These are phyloP conservation scores for Hiodon alosoides DNA, from an alignment of 2,113 vertebrate genomes.

Conservation along the genomic window DNA sequence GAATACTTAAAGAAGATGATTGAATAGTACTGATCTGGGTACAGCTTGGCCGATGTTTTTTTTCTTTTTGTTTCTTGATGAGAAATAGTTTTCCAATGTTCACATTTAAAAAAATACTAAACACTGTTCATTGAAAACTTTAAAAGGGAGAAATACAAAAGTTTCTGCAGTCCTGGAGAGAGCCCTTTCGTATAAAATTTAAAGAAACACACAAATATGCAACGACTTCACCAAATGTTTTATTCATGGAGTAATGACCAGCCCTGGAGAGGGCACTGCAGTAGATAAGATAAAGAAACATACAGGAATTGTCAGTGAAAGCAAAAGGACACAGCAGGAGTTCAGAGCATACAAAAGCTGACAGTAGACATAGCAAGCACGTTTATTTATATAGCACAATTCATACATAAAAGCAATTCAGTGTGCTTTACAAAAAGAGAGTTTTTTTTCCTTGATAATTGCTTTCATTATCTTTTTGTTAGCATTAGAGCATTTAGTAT, in stretches of 20 bases:
- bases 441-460: too few species aligned
- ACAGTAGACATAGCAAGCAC: too few species aligned
- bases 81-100: background rate
- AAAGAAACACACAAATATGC: background rate
- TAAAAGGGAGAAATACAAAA: background rate
- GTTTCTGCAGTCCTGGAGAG: background rate
- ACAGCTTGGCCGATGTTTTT: background rate
- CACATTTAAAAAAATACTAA: constrained; percentile 6
- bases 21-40: background rate
- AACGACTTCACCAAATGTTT: background rate
- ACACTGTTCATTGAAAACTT: constrained; percentile 6
- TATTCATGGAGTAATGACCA: background rate
- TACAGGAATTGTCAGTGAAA: background rate
- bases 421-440: too few species aligned
- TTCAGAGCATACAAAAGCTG: background rate
- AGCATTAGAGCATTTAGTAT: too few species aligned
- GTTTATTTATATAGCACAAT: too few species aligned
- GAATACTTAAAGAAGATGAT: background rate
- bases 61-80: constrained; percentile 8
- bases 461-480: too few species aligned
- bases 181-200: background rate
- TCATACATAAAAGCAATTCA: too few species aligned
- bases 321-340: background rate
- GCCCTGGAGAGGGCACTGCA: too few species aligned
- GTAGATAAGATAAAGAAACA: too few species aligned